Percentiles rank a stretch among this genome's conserved stretches.
These are phyloP conservation scores for Ascaphus truei DNA, from an alignment of 2,113 vertebrate species.

Conservation along the genomic window DNA sequence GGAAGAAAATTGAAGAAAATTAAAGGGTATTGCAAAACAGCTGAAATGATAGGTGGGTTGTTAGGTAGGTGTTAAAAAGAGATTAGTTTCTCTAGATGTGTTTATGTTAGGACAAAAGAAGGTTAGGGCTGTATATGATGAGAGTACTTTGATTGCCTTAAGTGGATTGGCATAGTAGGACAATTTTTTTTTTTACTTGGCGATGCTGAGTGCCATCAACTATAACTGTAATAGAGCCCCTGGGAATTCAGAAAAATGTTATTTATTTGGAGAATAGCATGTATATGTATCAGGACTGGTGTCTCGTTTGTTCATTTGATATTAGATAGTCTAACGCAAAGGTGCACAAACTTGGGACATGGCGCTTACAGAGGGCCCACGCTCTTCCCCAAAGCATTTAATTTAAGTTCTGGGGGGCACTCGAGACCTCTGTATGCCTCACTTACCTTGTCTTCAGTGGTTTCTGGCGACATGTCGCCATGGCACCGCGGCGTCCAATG, in stretches of 20 bases:
- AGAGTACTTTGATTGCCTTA: slow-evolving; percentile 6
- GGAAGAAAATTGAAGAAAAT: slow-evolving; percentile 2
- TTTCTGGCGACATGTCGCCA: too few species aligned
- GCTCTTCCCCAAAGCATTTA: too few species aligned
- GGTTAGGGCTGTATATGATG: slow-evolving; percentile 15
- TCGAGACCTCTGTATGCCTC: too few species aligned
- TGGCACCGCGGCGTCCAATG: too few species aligned
- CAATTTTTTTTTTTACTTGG: not conserved
- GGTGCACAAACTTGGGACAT: too few species aligned
- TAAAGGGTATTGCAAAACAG: not conserved
- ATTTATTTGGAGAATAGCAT: not conserved
- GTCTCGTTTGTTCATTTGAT: too few species aligned
- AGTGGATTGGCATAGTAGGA: slow-evolving; percentile 10
- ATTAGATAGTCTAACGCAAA: too few species aligned
- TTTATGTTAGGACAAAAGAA: slow-evolving; percentile 21
- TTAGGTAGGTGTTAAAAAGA: slow-evolving; percentile 6
- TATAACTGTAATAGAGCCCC: not conserved
- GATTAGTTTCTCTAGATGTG: not conserved
- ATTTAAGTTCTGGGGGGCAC: too few species aligned
- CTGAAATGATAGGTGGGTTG: slow-evolving; percentile 19
- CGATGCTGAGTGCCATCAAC: not conserved
- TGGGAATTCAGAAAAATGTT: not conserved
- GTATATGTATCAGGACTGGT: too few species aligned
- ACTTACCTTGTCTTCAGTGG: too few species aligned
- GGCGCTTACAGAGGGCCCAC: too few species aligned